Conservation (phyloP, 2,797 vertebrate genomes). For the Selene dorsalis region DNA sequence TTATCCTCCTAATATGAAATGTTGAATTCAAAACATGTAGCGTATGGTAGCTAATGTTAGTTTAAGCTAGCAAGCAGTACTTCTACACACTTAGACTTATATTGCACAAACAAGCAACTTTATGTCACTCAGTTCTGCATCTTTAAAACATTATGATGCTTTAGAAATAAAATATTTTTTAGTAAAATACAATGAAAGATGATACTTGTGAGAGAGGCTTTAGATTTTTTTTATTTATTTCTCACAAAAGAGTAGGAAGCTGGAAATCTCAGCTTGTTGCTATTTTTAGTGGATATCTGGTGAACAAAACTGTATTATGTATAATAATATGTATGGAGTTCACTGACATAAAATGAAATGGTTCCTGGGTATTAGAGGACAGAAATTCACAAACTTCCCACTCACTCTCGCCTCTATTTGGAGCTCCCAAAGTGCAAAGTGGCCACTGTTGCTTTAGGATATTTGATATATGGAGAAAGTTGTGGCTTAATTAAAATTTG, state of each 20-base stretch:
- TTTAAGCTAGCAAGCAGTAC: background rate
- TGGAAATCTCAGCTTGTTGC: background rate
- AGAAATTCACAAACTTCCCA: constrained; percentile 6
- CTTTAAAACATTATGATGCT: background rate
- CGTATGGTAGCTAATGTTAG: background rate
- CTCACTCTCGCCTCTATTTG: constrained; percentile 1
- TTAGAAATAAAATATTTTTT: background rate
- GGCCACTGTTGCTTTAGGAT: background rate
- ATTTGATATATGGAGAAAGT: background rate
- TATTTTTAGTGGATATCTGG: background rate
- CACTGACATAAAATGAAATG: background rate
- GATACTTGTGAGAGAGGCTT: background rate
- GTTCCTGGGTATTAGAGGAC: background rate
- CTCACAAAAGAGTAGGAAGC: background rate
- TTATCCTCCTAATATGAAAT: background rate
- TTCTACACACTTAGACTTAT: background rate
- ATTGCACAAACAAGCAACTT: background rate
- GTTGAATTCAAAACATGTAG: background rate
- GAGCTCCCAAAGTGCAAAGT: background rate
- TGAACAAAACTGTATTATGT: constrained; percentile 7
- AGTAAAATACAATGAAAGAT: too few relatives aligned
- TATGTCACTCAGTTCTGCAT: background rate
- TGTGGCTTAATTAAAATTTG: constrained; percentile 8
- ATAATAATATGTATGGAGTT: constrained; percentile 3
- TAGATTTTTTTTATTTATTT: background rate